Evolutionary conservation across 2,113 vertebrate genomes (phyloP).

Genomic region (Nothoprocta perdicaria): DNA sequence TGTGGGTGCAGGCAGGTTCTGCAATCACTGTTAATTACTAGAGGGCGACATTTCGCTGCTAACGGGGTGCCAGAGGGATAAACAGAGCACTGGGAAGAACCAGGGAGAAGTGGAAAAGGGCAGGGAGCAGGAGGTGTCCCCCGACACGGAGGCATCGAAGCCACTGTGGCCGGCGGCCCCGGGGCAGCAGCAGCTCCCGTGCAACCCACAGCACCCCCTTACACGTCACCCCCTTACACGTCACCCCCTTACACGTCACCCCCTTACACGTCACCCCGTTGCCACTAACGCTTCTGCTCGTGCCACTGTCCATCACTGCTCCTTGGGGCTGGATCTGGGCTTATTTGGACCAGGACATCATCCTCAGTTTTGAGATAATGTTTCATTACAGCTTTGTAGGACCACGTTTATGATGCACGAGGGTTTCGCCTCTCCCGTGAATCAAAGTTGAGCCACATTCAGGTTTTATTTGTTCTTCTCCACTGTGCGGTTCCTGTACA

Average conservation of each 20-base stretch:
- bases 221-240: too few species aligned
- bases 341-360: not conserved
- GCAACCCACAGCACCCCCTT: too few species aligned
- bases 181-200: too few species aligned
- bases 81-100: not conserved
- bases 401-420: not conserved
- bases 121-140: not conserved
- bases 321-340: not conserved
- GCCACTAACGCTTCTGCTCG: not conserved
- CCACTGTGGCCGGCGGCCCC: too few species aligned
- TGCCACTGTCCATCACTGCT: not conserved
- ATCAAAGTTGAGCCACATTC: not conserved
- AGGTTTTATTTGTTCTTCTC: constrained; percentile 26
- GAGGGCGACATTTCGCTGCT: not conserved
- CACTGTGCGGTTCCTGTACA: not conserved
- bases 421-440: not conserved
- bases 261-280: not conserved
- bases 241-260: too few species aligned
- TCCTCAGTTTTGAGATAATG: not conserved
- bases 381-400: not conserved
- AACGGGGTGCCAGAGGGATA: not conserved
- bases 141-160: too few species aligned
- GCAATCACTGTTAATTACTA: not conserved
- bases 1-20: too few species aligned
- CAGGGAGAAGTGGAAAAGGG: not conserved